Conservation (phyloP, 2,888 invertebrate species). For the Gymnocheta viridis region DNA sequence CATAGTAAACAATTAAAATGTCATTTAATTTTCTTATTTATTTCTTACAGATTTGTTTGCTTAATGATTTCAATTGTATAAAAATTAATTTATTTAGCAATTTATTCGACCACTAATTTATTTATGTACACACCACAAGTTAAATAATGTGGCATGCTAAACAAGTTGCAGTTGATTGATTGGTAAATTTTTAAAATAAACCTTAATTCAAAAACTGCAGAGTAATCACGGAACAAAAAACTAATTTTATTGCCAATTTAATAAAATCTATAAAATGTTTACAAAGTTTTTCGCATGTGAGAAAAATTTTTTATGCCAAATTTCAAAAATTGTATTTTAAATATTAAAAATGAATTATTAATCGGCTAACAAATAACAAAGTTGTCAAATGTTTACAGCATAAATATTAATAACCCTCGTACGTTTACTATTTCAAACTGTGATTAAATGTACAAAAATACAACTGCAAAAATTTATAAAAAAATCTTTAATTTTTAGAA, state of each 20-base stretch:
- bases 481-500: background rate
- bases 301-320: too few relatives aligned
- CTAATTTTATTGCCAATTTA: background rate
- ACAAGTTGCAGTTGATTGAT: constrained; percentile 16
- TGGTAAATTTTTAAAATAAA: background rate
- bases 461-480: too few relatives aligned
- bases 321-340: too few relatives aligned
- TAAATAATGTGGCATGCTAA: background rate
- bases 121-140: background rate
- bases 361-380: too few relatives aligned
- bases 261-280: too few relatives aligned
- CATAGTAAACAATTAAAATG: constrained; percentile 58
- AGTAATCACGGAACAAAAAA: background rate
- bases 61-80: constrained; percentile 46
- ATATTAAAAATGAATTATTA: too few relatives aligned
- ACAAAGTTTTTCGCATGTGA: too few relatives aligned
- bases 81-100: constrained; percentile 23
- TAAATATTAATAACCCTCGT: too few relatives aligned
- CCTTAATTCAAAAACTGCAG: background rate
- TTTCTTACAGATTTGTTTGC: constrained; percentile 26
- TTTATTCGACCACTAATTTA: constrained; percentile 2
- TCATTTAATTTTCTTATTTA: constrained; percentile 38
- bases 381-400: too few relatives aligned
- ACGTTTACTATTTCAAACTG: too few relatives aligned
- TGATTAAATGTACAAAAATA: too few relatives aligned